Evolutionary conservation across 1,140 invertebrate species (phyloP), one percentile per base, ranked within the genome.

Genomic region (Macrotrachela quadricornifera): DNA sequence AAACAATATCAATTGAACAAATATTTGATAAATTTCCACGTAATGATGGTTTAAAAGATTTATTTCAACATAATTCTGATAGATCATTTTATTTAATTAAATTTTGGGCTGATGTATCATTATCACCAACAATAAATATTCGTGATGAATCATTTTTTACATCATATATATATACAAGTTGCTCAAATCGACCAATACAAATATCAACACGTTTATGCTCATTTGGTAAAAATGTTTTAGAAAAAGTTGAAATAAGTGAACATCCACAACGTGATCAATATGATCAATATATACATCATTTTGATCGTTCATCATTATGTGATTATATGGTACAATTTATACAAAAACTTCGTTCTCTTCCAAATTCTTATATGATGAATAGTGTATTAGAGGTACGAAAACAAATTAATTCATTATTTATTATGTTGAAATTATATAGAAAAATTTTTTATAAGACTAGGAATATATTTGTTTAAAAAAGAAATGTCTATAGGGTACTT

Each of bases 251-350:
- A 64, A 73, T 76, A 59, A 63, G 57, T 52, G 43, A 46, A 38
- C 16, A 50, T 70, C 83, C 85, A 39, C 46, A 53, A 18, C 46
- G 18, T 38, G 51, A 53, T 6, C 17, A 21, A 36, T 13, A 3
- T n/a, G 86, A 87, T 21, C 78, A 84, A 59, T 96, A 90, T 73
- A 81, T 95, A 46, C 97, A 94, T 69, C 79, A 87, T 61, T 91
- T 97, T 60, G 81, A 88, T 65, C 78, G 88, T 56, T 95, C 90
- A 55, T 88, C 91, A 1, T 96, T 99, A 91, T 99, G 94, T 77
- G 92, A 97, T 73, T 99, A 99, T 71, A 97, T 99, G 90, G 92
- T 96, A 64, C 94, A 94, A 72, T 96, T 97, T 70, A 95, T 97
- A 64, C 85, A 92, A 72, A 95, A 96, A 75, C 76, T 97, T 56